Evolutionary conservation across 1,140 invertebrate genomes (phyloP).

Genomic region (Sminthurides bifidus): DNA sequence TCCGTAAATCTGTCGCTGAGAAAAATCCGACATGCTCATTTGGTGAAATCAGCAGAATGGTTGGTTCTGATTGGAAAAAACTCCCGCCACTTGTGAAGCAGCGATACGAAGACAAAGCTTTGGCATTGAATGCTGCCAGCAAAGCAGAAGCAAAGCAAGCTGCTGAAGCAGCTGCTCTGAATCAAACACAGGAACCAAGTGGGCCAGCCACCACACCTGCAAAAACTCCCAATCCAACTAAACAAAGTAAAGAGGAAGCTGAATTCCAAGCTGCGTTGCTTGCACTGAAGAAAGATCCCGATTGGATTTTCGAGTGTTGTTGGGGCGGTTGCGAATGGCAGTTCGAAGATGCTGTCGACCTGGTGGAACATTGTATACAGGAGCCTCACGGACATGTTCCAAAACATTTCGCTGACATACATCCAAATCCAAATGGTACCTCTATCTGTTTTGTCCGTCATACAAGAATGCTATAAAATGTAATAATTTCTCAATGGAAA

Average conservation of each 20-base stretch:
- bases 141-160: conserved; percentile 41
- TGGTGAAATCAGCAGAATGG: conserved; percentile 93
- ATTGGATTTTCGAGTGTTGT: conserved; percentile 67
- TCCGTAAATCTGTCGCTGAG: conserved; percentile 69
- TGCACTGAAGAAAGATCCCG: conserved; percentile 31
- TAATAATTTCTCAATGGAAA: neutral
- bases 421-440: conserved; percentile 1
- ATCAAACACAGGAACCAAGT: too few species aligned
- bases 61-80: conserved; percentile 93
- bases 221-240: neutral
- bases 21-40: conserved; percentile 90
- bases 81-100: conserved; percentile 75
- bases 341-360: conserved; percentile 79
- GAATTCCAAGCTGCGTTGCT: conserved; percentile 7
- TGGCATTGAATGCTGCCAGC: conserved; percentile 76
- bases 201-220: too few species aligned
- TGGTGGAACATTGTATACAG: conserved; percentile 74
- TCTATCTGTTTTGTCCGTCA: neutral
- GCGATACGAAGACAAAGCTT: conserved; percentile 82
- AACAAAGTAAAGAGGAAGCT: conserved; percentile 2
- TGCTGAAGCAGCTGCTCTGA: too few species aligned
- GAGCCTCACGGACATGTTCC: conserved; percentile 54
- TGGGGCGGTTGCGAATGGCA: conserved; percentile 90
- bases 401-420: conserved; percentile 36
- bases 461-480: neutral